Evolutionary conservation across 2,888 invertebrate genomes (phyloP).

Genomic region (Anorthoa munda): DNA sequence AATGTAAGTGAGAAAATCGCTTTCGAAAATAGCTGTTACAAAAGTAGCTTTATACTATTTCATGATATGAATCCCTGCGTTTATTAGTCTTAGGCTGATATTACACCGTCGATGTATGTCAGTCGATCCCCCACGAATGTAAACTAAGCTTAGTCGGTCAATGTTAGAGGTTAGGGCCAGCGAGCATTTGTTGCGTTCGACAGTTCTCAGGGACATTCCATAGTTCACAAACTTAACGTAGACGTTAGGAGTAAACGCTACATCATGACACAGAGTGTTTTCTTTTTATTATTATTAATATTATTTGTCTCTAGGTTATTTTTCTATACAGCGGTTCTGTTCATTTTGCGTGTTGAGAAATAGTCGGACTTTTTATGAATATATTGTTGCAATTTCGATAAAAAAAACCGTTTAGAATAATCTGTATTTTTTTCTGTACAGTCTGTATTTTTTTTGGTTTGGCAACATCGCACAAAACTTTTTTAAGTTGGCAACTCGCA

Average conservation of each 20-base stretch:
- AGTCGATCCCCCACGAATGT: constrained; percentile 62
- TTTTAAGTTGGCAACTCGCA: constrained; percentile 35
- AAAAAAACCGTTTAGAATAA: background rate
- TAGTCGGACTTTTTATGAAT: constrained; percentile 46
- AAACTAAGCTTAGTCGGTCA: constrained; percentile 76
- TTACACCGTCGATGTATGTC: background rate
- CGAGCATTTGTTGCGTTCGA: constrained; percentile 76
- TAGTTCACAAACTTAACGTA: constrained; percentile 77
- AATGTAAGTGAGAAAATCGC: too few species aligned
- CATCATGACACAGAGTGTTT: constrained; percentile 82
- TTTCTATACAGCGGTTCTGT: constrained; percentile 54
- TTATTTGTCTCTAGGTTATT: constrained; percentile 67
- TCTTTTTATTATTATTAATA: constrained; percentile 67
- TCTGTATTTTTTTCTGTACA: constrained; percentile 25
- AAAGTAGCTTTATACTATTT: constrained; percentile 8
- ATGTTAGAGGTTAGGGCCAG: constrained; percentile 81
- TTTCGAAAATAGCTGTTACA: constrained; percentile 4
- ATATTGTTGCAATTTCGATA: constrained; percentile 45
- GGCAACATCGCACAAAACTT: constrained; percentile 60
- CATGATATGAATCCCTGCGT: background rate
- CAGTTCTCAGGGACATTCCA: constrained; percentile 83
- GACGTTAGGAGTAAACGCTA: constrained; percentile 70
- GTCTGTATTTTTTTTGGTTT: constrained; percentile 24
- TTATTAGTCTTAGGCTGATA: background rate
- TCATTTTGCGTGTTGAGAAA: constrained; percentile 61